phyloP scores from a whole-genome alignment of 2,797 vertebrate genomes.

The Anguilla anguilla region DNA sequence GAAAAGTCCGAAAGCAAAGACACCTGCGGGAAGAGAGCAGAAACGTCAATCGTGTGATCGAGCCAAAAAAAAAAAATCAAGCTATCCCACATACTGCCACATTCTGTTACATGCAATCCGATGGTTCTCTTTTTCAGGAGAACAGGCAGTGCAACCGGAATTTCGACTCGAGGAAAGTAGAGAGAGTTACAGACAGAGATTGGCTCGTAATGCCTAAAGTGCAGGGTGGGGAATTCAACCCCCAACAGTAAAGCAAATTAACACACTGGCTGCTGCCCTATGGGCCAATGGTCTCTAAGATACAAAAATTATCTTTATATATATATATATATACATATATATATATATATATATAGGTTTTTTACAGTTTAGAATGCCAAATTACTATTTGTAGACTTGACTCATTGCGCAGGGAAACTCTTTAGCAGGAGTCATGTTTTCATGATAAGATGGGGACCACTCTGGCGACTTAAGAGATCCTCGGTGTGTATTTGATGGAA shows the following conservation, averaged over 20 bases:
- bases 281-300: not conserved
- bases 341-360: not conserved
- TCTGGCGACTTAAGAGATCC: not conserved
- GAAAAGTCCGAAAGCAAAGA: slow-evolving; percentile 96
- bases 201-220: too few relatives aligned
- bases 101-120: not conserved
- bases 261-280: not conserved
- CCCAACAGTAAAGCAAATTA: too few relatives aligned
- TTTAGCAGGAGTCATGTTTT: not conserved
- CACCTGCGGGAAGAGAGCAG: slow-evolving; percentile 74
- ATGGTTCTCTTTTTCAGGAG: not conserved
- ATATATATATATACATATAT: too few relatives aligned
- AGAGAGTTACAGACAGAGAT: not conserved
- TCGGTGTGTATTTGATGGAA: too few relatives aligned
- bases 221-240: not conserved
- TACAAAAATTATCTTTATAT: not conserved
- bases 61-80: not conserved
- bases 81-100: not conserved
- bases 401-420: not conserved
- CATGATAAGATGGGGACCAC: too few relatives aligned
- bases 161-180: not conserved
- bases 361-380: not conserved
- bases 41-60: not conserved
- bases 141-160: not conserved
- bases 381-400: not conserved